Evolutionary conservation across 92 coral and sea anemone genomes (phyloP), one percentile per base, ranked within the genome.

Genomic region (Porites cylindrica): DNA sequence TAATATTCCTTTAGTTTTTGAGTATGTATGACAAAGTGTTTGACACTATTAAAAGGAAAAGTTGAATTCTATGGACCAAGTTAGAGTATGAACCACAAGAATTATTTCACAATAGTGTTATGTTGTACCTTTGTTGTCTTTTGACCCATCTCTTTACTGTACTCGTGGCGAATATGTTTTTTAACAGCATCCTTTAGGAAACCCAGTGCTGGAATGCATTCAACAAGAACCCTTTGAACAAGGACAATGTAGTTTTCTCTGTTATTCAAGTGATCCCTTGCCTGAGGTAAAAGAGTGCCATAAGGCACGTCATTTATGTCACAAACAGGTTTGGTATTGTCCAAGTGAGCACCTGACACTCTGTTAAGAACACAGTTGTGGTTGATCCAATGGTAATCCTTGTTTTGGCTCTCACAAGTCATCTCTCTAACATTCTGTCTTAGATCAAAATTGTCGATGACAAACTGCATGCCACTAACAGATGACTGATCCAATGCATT

Each of bases 331-430:
- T 54, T 16, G 13, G 83, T 65, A 82, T 92, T 87, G 29, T 54
- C 71, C 29, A 66, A 47, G 24, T 85, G 23, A n/a, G 54, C 14
- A 12, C 82, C 62, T 12, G 54, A 21, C 6, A 93, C 96, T 52
- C 96, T 75, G 52, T 93, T 90, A 20, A 86, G 58, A 10, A 78
- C 56, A 2, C 77, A 82, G 75, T 77, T 90, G 17, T 90, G 91
- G 53, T 87, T 93, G 58, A 82, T 68, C 96, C 93, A 93, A 19
- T 93, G 96, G 12, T 75, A 51, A 66, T 86, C 93, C 72, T 86
- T 90, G 20, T 78, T 92, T 26, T 93, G 93, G 62, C 84, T 93
- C 51, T 90, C 96, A 10, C 93, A 90, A 11, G 91, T 93, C 91
- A 83, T 93, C 51, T 90, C 96, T 21, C 89, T 78, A 17, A 88